Evolutionary conservation across 2,113 vertebrate species (phyloP).

Genomic region (Tympanuchus pallidicinctus): DNA sequence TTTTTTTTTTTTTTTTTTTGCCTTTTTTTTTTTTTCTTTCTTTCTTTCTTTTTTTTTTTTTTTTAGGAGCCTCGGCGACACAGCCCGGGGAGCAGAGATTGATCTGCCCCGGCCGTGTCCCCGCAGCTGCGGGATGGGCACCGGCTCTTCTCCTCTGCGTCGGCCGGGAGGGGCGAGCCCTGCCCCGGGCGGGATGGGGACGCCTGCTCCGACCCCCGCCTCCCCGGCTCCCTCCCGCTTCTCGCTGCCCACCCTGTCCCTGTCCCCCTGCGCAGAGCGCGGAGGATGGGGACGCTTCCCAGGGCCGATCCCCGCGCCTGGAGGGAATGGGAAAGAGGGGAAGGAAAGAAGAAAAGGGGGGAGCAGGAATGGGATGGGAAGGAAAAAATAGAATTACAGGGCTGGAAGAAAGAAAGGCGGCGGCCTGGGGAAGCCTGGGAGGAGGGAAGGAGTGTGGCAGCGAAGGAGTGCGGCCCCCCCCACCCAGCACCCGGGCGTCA

Average conservation of each 20-base stretch:
- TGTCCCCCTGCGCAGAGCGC: slow-evolving; percentile 72
- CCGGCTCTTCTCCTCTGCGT: slow-evolving; percentile 73
- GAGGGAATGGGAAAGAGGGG: slow-evolving; percentile 69
- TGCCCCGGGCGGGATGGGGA: slow-evolving; percentile 36
- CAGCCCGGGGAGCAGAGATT: slow-evolving; percentile 82
- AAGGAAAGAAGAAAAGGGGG: slow-evolving; percentile 77
- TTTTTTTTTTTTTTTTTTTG: neutral
- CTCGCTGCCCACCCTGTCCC: slow-evolving; percentile 77
- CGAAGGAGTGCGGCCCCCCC: slow-evolving; percentile 81
- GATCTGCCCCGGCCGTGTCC: slow-evolving; percentile 71
- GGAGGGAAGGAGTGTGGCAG: slow-evolving; percentile 80
- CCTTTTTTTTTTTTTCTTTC: slow-evolving; percentile 12
- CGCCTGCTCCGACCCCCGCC: slow-evolving; percentile 38
- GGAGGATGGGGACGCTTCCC: slow-evolving; percentile 85
- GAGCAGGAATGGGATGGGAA: slow-evolving; percentile 33
- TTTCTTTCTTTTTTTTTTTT: neutral
- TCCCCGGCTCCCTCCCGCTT: slow-evolving; percentile 29
- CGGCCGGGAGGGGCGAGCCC: slow-evolving; percentile 58
- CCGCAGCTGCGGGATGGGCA: slow-evolving; percentile 65
- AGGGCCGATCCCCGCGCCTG: slow-evolving; percentile 83
- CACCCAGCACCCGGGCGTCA: slow-evolving; percentile 87
- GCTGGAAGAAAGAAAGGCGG: slow-evolving; percentile 71
- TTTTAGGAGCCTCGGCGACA: slow-evolving; percentile 78
- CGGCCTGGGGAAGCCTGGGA: slow-evolving; percentile 81
- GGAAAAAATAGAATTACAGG: too few species aligned